Percentiles rank a stretch among this genome's conserved stretches.
phyloP scores from a whole-genome alignment of 2,888 invertebrate genomes.

The Erebia palarica region DNA sequence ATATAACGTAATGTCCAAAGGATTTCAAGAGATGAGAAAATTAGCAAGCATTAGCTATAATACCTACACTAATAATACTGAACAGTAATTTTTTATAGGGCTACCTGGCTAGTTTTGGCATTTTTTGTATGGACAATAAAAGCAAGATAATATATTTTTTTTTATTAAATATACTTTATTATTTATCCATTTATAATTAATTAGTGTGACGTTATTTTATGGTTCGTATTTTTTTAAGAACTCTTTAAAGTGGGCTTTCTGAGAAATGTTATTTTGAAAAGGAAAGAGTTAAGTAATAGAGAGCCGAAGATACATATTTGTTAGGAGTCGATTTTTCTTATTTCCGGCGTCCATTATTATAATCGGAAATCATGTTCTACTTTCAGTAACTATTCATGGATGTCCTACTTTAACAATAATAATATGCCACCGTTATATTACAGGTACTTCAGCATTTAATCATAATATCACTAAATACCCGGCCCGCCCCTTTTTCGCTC shows the following conservation, averaged over 20 bases:
- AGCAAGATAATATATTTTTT: no score
- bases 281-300: not conserved
- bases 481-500: no score
- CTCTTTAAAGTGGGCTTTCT: no score
- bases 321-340: not conserved
- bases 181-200: no score
- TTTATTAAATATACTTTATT: no score
- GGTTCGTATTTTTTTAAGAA: no score
- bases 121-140: no score
- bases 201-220: no score
- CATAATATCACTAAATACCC: not conserved
- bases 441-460: not conserved
- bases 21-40: constrained; percentile 4
- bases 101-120: no score
- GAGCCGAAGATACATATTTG: not conserved
- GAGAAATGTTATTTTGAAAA: not conserved
- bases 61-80: no score
- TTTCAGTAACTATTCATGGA: not conserved
- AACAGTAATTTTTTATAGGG: no score
- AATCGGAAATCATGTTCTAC: constrained; percentile 2
- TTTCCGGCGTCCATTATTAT: not conserved
- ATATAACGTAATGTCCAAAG: not conserved
- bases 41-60: not conserved
- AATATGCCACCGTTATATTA: not conserved
- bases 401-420: not conserved